Base-by-base conservation (phyloP, 1,140 invertebrate genomes). In the Drosophila chauvacae region DNA sequence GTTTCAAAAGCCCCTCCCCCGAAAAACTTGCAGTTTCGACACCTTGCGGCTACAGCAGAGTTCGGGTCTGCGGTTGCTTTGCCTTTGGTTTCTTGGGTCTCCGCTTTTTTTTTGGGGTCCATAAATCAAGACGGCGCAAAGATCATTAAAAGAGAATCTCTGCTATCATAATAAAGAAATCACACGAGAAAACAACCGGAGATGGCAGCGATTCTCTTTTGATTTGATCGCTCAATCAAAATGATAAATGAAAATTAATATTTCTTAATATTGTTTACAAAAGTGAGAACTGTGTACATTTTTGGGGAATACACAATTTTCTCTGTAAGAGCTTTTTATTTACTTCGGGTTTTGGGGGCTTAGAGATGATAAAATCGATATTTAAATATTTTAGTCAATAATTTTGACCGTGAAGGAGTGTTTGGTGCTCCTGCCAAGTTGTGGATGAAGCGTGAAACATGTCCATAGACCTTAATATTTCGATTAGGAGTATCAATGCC, bases 221-320 rank as follows among this genome's bases (percentile, higher is more conserved):
- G 74, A 86, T 91, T 91, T 92, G 91, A 92, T 92, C 90, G 87
- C 84, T 92, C 91, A 91, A 91, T 92, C 91, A 92, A 91, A 92
- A 92, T 92, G 91, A 92, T 92, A 92, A 92, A 92, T 92, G 90
- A 83, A 91, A 91, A 92, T 92, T 91, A 92, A 92, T 92, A 92
- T 92, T 92, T 92, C 91, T 92, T 91, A 92, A 92, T 91, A 91
- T 91, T 92, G 91, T 90, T 92, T 92, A 92, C 91, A 91, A 92
- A 72, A 92, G 91, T 92, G 91, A 92, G 87, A 92, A 92, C 77
- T 91, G 74, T 83, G 85, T 80, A 91, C 73, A 91, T 78, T 64
- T 72, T 60, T 20, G 64, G 44, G 39, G 30, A 39, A 42, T 39
- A 48, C 4, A 51, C 4, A 2, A 13, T 59, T 55, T 77, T 59